Percentiles rank a stretch among this genome's conserved stretches.
phyloP scores from a whole-genome alignment of 2,113 vertebrate genomes.

The Bettongia penicillata region DNA sequence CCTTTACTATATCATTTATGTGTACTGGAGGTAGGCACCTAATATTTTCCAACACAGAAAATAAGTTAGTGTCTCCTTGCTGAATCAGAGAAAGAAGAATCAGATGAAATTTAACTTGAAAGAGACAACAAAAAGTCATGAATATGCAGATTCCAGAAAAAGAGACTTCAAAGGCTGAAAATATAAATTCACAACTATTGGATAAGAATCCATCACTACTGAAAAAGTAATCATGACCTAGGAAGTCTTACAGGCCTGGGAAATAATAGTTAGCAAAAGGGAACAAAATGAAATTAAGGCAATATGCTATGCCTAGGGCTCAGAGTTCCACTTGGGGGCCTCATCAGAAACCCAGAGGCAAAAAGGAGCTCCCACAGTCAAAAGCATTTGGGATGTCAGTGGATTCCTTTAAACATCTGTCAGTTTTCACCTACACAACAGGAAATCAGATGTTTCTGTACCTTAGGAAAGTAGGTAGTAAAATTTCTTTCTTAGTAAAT shows the following conservation, averaged over 20 bases:
- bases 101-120: not conserved
- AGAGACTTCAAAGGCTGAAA: constrained; percentile 48
- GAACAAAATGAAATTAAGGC: constrained; percentile 19
- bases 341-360: not conserved
- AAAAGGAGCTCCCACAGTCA: not conserved
- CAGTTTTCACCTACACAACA: constrained; percentile 40
- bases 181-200: constrained; percentile 43
- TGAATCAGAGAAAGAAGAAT: constrained; percentile 63
- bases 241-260: not conserved
- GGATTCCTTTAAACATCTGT: constrained; percentile 43
- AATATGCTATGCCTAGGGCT: constrained; percentile 45
- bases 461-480: constrained; percentile 17
- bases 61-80: constrained; percentile 64
- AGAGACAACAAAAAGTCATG: constrained; percentile 37
- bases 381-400: constrained; percentile 9
- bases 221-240: constrained; percentile 49
- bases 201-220: constrained; percentile 46
- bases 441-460: constrained; percentile 52
- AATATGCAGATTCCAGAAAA: constrained; percentile 27
- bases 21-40: constrained; percentile 60
- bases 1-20: constrained; percentile 68
- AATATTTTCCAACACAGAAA: constrained; percentile 71
- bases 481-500: constrained; percentile 41
- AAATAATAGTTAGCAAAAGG: not conserved
- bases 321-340: not conserved